A percentile compares a stretch with the other conserved stretches of the same genome.
Evolutionary conservation across 1,140 invertebrate genomes (phyloP).

Genomic region (Luehdorfia chinensis): DNA sequence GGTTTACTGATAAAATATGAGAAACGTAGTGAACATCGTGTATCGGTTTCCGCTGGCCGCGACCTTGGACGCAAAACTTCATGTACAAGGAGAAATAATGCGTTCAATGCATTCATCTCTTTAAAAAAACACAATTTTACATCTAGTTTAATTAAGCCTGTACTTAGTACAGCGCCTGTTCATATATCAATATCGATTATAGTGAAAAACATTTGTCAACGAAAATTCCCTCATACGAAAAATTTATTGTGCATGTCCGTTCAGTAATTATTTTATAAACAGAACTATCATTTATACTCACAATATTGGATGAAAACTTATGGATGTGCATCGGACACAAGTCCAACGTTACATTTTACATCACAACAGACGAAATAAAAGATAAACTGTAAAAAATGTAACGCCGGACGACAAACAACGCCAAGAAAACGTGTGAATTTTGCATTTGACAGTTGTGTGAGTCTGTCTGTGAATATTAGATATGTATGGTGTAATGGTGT

Average conservation of each 20-base stretch:
- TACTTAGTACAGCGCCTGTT: not conserved
- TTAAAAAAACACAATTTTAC: not conserved
- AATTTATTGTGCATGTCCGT: not conserved
- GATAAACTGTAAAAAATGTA: conserved; percentile 64
- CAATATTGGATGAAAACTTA: conserved; percentile 53
- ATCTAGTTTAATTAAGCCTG: not conserved
- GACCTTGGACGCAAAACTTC: conserved; percentile 21
- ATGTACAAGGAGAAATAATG: not conserved
- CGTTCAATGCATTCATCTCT: not conserved
- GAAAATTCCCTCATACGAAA: conserved; percentile 4
- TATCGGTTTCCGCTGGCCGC: conserved; percentile 15
- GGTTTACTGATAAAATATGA: conserved; percentile 16
- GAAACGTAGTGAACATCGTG: conserved; percentile 8
- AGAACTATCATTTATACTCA: conserved; percentile 43
- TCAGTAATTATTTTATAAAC: conserved; percentile 22
- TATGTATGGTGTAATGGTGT: too few species aligned
- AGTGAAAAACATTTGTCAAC: conserved; percentile 12
- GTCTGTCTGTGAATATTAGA: too few species aligned
- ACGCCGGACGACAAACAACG: conserved; percentile 72
- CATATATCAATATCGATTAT: conserved; percentile 10
- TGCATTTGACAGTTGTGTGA: conserved; percentile 46
- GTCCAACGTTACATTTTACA: conserved; percentile 63
- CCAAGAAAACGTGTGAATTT: conserved; percentile 72
- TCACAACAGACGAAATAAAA: conserved; percentile 57
- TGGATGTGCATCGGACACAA: conserved; percentile 41